Evolutionary conservation across 2,888 invertebrate genomes (phyloP).

Genomic region (Drosophila infuscata): DNA sequence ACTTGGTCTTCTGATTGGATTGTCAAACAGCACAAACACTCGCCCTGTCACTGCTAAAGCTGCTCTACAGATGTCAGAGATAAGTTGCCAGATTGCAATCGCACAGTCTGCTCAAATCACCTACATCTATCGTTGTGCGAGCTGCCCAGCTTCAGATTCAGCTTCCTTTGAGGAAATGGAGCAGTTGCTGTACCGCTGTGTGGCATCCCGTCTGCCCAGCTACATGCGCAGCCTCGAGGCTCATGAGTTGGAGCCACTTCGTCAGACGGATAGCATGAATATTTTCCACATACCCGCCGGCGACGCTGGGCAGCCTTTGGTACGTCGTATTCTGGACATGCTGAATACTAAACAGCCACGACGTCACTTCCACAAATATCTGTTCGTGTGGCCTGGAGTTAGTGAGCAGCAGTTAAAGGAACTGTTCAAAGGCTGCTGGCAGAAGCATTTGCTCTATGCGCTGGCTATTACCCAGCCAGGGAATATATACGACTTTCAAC

Average conservation of each 20-base stretch:
- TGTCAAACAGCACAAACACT: constrained; percentile 1
- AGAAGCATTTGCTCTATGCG: constrained; percentile 68
- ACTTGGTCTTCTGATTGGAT: constrained; percentile 35
- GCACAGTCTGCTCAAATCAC: constrained; percentile 50
- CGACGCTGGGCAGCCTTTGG: constrained; percentile 34
- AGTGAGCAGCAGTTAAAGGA: constrained; percentile 41
- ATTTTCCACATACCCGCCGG: constrained; percentile 64
- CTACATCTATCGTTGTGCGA: constrained; percentile 66
- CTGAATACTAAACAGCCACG: constrained; percentile 68
- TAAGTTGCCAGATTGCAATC: constrained; percentile 52
- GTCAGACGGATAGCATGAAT: constrained; percentile 64
- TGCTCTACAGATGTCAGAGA: constrained; percentile 25
- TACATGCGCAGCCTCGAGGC: constrained; percentile 56
- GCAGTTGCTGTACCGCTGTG: constrained; percentile 44
- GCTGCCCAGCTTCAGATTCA: constrained; percentile 31
- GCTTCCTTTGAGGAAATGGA: constrained; percentile 34
- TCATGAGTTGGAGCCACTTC: constrained; percentile 58
- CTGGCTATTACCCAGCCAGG: constrained; percentile 55
- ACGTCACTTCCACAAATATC: constrained; percentile 77
- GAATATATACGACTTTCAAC: constrained; percentile 72
- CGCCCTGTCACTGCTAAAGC: not conserved
- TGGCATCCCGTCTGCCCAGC: constrained; percentile 38
- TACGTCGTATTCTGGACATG: constrained; percentile 56
- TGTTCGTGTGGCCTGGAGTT: constrained; percentile 73
- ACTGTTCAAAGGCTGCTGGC: constrained; percentile 72